Conservation (phyloP, 2,888 invertebrate genomes). For the Synanthedon formicaeformis region DNA sequence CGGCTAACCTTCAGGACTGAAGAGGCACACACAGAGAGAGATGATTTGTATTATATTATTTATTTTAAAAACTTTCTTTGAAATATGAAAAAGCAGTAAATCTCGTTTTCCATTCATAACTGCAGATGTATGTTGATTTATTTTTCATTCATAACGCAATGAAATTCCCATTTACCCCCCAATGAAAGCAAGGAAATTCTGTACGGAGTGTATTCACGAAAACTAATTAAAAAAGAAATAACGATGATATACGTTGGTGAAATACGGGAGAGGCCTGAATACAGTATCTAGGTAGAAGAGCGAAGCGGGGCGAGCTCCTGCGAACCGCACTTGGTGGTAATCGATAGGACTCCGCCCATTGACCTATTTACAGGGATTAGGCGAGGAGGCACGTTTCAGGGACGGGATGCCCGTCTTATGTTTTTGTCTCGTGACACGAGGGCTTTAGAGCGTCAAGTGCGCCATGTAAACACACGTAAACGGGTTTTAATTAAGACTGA, state of each 20-base stretch:
- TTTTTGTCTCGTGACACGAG: background rate
- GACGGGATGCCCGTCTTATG: background rate
- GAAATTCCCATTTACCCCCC: too few species aligned
- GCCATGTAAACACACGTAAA: background rate
- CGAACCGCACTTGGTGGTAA: conserved; percentile 46
- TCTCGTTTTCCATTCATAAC: too few species aligned
- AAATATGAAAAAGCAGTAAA: too few species aligned
- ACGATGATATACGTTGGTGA: background rate
- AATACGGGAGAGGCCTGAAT: background rate
- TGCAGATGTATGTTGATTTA: too few species aligned
- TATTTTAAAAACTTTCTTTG: too few species aligned
- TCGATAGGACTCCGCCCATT: conserved; percentile 61
- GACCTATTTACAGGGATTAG: conserved; percentile 55
- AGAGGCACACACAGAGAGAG: too few species aligned
- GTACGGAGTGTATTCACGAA: too few species aligned
- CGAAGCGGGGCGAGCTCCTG: conserved; percentile 24
- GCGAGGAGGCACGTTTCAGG: conserved; percentile 10
- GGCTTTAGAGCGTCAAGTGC: background rate
- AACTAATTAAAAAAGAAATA: too few species aligned
- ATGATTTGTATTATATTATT: too few species aligned
- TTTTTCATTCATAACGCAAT: too few species aligned
- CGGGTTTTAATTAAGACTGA: background rate
- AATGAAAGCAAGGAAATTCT: too few species aligned
- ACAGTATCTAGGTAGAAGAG: conserved; percentile 5
- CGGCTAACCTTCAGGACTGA: too few species aligned